A percentile compares a stretch with the other conserved stretches of the same genome.
Conservation (phyloP, 2,113 vertebrate species). For the Tylochromis polylepis region DNA sequence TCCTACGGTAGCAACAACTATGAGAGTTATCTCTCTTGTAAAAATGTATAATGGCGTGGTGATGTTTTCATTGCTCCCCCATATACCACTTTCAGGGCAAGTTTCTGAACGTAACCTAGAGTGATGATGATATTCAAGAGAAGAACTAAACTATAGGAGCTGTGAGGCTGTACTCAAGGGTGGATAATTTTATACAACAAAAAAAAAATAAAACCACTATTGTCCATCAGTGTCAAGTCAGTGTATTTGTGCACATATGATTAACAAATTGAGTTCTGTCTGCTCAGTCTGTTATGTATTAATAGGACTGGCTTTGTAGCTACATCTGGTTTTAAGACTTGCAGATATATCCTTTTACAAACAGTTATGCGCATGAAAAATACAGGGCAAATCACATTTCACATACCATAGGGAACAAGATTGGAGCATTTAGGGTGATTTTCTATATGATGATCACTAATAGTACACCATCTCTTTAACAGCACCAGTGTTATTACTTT, state of each 20-base stretch:
- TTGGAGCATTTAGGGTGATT: background rate
- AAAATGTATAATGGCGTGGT: slow-evolving; percentile 9
- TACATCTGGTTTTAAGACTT: background rate
- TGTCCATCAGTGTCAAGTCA: background rate
- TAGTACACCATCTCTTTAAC: background rate
- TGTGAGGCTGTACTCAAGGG: background rate
- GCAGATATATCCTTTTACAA: background rate
- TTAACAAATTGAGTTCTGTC: background rate
- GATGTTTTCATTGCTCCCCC: slow-evolving; percentile 24
- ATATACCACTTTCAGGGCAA: background rate
- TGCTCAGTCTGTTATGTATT: background rate
- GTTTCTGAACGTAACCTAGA: background rate
- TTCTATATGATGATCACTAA: background rate
- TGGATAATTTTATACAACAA: background rate
- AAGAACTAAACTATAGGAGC: background rate
- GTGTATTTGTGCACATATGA: background rate
- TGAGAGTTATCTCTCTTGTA: slow-evolving; percentile 13
- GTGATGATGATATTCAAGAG: background rate
- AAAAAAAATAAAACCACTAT: background rate
- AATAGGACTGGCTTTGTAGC: background rate
- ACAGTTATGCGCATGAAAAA: background rate
- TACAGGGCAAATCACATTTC: background rate
- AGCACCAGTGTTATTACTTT: background rate
- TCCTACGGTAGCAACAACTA: slow-evolving; percentile 12
- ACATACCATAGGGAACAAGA: background rate